Conservation (phyloP, 2,797 vertebrate genomes). For the Oreochromis mossambicus region DNA sequence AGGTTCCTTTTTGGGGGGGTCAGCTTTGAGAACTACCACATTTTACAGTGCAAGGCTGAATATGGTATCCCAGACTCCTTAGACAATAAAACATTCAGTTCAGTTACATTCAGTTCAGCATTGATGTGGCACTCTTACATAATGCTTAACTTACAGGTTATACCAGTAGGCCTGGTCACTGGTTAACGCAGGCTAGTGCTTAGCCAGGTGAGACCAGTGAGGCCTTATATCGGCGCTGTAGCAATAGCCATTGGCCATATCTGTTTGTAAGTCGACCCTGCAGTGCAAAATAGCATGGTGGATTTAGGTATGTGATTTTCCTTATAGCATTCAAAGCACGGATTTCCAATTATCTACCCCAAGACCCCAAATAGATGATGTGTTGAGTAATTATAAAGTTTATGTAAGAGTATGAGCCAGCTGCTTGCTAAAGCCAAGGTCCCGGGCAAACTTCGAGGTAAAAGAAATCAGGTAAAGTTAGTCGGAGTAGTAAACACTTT, state of each 20-base stretch:
- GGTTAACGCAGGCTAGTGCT: not conserved
- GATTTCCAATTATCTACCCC: not conserved
- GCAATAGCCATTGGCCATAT: no score
- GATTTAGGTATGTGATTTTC: not conserved
- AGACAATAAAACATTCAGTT: not conserved
- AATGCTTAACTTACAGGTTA: not conserved
- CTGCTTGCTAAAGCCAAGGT: not conserved
- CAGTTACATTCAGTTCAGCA: not conserved
- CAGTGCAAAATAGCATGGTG: not conserved
- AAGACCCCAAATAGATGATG: not conserved
- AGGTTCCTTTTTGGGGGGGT: not conserved
- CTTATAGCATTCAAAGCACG: not conserved
- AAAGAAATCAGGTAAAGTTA: not conserved
- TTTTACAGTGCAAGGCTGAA: not conserved
- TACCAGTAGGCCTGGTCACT: not conserved
- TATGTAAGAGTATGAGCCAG: not conserved
- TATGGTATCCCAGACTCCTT: not conserved
- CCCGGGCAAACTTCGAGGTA: not conserved
- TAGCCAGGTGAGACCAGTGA: not conserved
- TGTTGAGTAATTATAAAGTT: not conserved
- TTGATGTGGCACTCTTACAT: not conserved
- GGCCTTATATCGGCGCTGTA: not conserved
- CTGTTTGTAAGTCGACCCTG: not conserved
- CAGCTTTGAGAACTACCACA: not conserved
- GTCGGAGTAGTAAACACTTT: not conserved